A percentile compares a stretch with the other conserved stretches of the same genome.
Evolutionary conservation across 2,113 vertebrate species (phyloP).

Genomic region (Phalacrocorax carbo): DNA sequence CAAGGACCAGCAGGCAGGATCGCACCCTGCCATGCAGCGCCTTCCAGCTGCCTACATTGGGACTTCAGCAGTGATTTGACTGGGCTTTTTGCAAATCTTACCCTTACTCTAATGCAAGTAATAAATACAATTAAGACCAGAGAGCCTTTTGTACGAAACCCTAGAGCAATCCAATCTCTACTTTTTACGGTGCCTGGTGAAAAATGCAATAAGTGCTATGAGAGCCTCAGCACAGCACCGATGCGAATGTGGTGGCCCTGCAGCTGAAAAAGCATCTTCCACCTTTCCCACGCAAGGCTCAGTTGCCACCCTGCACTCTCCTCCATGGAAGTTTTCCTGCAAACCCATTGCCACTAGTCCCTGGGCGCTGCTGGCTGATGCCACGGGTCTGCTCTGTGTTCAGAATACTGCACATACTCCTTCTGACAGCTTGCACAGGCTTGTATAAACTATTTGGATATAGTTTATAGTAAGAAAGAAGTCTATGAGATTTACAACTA

Average conservation of each 20-base stretch:
- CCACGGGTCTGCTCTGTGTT: neutral
- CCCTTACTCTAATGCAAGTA: neutral
- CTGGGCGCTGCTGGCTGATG: neutral
- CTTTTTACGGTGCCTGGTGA: neutral
- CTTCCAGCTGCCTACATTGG: neutral
- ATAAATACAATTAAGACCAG: neutral
- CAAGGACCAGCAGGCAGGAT: neutral
- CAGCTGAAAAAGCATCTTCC: neutral
- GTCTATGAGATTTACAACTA: constrained; percentile 48
- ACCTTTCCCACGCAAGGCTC: neutral
- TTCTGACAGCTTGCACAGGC: constrained; percentile 26
- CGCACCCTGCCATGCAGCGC: neutral
- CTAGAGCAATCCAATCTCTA: neutral
- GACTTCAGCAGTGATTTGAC: fast-evolving
- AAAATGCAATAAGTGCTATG: neutral
- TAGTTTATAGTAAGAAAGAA: constrained; percentile 30
- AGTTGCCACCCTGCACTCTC: neutral
- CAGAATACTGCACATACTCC: neutral
- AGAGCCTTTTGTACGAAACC: neutral
- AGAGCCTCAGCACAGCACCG: fast-evolving
- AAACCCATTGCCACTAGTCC: neutral
- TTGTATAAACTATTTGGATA: constrained; percentile 49
- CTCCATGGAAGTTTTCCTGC: neutral
- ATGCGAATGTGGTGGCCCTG: fast-evolving
- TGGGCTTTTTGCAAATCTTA: neutral